These are phyloP conservation scores for Hybos culiciformis DNA, from an alignment of 2,888 invertebrate species.

Conservation along the genomic window DNA sequence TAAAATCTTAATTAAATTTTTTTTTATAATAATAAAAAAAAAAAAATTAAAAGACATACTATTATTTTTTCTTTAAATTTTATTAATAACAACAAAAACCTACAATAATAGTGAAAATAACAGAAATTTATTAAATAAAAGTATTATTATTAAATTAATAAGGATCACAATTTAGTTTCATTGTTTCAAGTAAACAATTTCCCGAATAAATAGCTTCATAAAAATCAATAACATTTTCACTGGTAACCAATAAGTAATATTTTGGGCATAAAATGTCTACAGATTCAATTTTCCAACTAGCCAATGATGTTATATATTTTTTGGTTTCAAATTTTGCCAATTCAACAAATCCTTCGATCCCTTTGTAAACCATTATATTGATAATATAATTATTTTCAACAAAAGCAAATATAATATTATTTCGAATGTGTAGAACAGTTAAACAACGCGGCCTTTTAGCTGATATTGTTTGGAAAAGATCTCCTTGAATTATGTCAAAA, in stretches of 20 bases:
- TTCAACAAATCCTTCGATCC: constrained; percentile 30
- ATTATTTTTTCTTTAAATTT: too few species aligned
- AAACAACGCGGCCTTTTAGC: constrained; percentile 39
- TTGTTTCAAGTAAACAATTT: constrained; percentile 9
- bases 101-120: too few species aligned
- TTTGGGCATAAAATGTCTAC: constrained; percentile 9
- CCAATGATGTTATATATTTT: constrained; percentile 17
- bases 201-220: constrained; percentile 24
- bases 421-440: constrained; percentile 27
- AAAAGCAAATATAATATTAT: constrained; percentile 39
- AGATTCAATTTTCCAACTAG: constrained; percentile 15
- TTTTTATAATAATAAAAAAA: too few species aligned
- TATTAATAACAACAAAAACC: too few species aligned
- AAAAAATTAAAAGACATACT: too few species aligned
- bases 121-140: too few species aligned
- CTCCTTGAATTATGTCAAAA: constrained; percentile 33
- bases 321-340: constrained; percentile 20
- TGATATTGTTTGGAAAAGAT: constrained; percentile 39
- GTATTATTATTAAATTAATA: too few species aligned
- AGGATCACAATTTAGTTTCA: too few species aligned
- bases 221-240: constrained; percentile 19
- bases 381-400: constrained; percentile 30
- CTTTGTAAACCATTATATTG: constrained; percentile 27
- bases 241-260: constrained; percentile 18
- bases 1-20: too few species aligned